Percentiles rank a stretch among this genome's conserved stretches.
These are phyloP conservation scores for Murina feae DNA, from an alignment of 2,113 vertebrate genomes.

Conservation along the genomic window DNA sequence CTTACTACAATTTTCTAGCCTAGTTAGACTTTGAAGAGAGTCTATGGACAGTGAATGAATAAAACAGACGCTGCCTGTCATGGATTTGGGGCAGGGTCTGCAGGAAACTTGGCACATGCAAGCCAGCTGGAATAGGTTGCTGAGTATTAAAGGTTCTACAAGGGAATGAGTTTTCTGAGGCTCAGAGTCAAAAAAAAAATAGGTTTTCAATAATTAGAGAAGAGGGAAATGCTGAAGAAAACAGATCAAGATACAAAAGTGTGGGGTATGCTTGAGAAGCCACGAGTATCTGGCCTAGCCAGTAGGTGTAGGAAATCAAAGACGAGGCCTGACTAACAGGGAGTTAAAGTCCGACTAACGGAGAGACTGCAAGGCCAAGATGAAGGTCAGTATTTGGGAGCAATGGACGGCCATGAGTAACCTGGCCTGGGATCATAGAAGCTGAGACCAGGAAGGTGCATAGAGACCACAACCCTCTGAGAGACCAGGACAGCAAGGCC, in stretches of 20 bases:
- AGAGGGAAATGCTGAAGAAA: neutral
- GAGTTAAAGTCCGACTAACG: neutral
- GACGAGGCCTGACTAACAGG: neutral
- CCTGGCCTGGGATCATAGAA: neutral
- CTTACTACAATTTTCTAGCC: neutral
- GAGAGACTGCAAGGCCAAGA: neutral
- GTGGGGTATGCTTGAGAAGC: neutral
- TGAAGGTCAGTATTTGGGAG: neutral
- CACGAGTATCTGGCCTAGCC: neutral
- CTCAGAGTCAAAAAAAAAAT: neutral
- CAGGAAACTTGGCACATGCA: neutral
- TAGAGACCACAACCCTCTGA: neutral
- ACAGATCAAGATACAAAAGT: neutral
- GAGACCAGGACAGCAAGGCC: neutral
- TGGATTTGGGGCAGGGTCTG: neutral
- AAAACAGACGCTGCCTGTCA: neutral
- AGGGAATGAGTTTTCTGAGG: neutral
- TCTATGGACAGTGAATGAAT: neutral
- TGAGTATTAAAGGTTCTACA: neutral
- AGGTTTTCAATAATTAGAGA: neutral
- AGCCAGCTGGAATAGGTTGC: neutral
- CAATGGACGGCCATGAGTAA: neutral
- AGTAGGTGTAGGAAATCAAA: neutral
- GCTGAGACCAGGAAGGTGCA: neutral
- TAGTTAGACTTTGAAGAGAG: neutral